Conservation (phyloP, 2,797 vertebrate species). For the Mareca penelope region DNA sequence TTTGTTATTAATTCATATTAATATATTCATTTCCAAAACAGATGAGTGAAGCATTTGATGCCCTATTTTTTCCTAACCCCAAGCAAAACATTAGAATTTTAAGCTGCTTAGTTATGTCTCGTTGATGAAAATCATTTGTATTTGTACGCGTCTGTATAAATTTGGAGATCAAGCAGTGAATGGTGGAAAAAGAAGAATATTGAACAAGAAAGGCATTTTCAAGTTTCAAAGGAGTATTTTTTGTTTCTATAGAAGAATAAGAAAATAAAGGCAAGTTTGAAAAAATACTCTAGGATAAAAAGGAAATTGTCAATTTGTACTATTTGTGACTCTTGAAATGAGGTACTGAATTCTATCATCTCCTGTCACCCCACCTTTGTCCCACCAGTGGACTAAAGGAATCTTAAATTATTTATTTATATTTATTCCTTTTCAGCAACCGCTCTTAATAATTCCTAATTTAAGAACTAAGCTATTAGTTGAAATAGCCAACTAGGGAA, state of each 20-base stretch:
- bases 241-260: neutral
- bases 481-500: conserved; percentile 15
- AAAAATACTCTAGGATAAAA: neutral
- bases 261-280: neutral
- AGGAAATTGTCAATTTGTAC: neutral
- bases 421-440: neutral
- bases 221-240: neutral
- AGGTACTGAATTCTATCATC: neutral
- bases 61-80: neutral
- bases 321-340: neutral
- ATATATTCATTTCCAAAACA: neutral
- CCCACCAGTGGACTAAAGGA: neutral
- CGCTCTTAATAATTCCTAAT: neutral
- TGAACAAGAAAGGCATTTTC: neutral
- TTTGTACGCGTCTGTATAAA: neutral
- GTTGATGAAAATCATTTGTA: neutral
- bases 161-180: neutral
- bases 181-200: neutral
- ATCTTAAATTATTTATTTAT: neutral
- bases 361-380: neutral
- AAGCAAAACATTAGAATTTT: neutral
- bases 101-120: neutral
- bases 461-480: neutral
- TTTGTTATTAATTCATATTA: neutral
- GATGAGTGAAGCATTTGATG: neutral